Percentiles rank a stretch among this genome's conserved stretches.
These are phyloP conservation scores for Corynorhinus townsendii DNA, from an alignment of 2,113 vertebrate species.

Conservation along the genomic window DNA sequence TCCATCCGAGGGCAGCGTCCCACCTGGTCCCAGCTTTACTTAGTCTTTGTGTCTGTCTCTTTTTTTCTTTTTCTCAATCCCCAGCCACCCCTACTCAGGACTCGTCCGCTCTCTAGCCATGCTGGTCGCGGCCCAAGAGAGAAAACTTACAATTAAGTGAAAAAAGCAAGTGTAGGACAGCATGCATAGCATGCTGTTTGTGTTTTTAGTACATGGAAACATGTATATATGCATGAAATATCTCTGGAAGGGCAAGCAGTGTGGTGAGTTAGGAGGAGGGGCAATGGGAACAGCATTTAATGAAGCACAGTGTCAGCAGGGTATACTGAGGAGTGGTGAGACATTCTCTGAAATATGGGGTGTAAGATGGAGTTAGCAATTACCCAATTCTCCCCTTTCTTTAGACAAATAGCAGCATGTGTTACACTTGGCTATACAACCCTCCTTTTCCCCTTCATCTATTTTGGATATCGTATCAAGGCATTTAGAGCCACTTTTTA, in stretches of 20 bases:
- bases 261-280: not conserved
- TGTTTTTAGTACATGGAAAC: conserved; percentile 2
- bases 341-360: not conserved
- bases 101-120: no score
- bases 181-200: not conserved
- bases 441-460: not conserved
- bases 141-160: not conserved
- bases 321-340: not conserved
- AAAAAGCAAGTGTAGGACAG: not conserved
- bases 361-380: not conserved
- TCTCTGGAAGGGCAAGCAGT: not conserved
- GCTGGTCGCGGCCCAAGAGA: no score
- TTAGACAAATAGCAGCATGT: not conserved
- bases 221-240: not conserved
- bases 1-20: no score
- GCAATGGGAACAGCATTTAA: not conserved
- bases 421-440: no score
- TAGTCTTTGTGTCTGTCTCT: no score
- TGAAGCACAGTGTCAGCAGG: not conserved
- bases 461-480: not conserved
- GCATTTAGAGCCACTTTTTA: not conserved
- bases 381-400: not conserved
- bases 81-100: no score
- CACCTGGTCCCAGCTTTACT: no score
- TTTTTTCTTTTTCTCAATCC: no score